Evolutionary conservation across 2,797 vertebrate species (phyloP).

Genomic region (Brachymystax lenok): DNA sequence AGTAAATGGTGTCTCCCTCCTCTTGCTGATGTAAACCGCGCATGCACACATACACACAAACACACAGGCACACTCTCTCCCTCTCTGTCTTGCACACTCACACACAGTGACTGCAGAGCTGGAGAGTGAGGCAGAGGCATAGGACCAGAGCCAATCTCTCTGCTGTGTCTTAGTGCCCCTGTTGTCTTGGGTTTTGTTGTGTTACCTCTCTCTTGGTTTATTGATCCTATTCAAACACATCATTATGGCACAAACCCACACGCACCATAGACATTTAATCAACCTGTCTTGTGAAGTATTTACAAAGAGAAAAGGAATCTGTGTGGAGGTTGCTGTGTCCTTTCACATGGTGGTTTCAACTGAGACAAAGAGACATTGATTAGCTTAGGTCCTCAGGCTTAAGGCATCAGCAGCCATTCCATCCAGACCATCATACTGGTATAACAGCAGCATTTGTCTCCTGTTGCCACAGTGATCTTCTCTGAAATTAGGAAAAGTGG

Average conservation of each 20-base stretch:
- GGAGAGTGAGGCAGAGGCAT: constrained; percentile 68
- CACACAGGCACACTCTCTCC: constrained; percentile 36
- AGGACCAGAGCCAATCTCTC: constrained; percentile 43
- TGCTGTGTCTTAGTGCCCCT: constrained; percentile 69
- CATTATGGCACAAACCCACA: constrained; percentile 4
- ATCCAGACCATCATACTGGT: constrained; percentile 55
- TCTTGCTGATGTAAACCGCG: constrained; percentile 61
- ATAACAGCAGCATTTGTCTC: constrained; percentile 39
- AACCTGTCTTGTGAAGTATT: constrained; percentile 12
- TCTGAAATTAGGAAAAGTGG: neutral
- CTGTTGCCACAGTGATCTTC: constrained; percentile 76
- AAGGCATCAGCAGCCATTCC: constrained; percentile 30
- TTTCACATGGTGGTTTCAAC: constrained; percentile 33
- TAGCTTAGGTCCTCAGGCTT: constrained; percentile 47
- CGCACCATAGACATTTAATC: constrained; percentile 40
- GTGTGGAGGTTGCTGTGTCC: constrained; percentile 32
- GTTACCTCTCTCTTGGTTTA: constrained; percentile 4
- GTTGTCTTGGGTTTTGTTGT: neutral
- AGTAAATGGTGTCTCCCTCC: constrained; percentile 20
- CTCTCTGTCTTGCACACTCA: constrained; percentile 54
- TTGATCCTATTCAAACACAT: neutral
- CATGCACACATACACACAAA: constrained; percentile 20
- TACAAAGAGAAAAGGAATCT: constrained; percentile 19
- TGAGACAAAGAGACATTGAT: constrained; percentile 52
- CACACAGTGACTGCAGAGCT: constrained; percentile 73